Evolutionary conservation across 2,797 vertebrate genomes (phyloP).

Genomic region (Acanthiza pusilla): DNA sequence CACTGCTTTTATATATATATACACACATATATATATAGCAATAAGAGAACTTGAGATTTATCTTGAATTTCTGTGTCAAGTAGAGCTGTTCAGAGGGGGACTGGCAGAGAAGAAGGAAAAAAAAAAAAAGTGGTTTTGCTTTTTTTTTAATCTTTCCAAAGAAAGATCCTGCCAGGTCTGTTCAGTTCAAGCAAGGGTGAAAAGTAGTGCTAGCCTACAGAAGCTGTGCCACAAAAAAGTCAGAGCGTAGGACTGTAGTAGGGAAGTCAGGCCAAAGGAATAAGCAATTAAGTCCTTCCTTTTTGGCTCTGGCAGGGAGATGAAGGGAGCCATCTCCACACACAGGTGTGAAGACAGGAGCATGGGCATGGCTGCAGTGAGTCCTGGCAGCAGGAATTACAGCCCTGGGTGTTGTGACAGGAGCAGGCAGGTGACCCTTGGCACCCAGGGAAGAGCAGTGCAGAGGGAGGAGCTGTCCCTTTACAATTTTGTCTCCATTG

Average conservation of each 20-base stretch:
- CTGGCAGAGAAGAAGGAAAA: fast-evolving
- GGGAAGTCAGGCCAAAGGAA: not conserved
- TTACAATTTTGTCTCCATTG: fast-evolving
- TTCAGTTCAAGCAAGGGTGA: not conserved
- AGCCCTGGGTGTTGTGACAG: not conserved
- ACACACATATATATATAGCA: not conserved
- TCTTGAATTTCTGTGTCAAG: not conserved
- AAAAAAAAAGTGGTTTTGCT: not conserved
- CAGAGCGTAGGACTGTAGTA: not conserved
- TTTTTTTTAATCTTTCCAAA: not conserved
- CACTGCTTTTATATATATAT: not conserved
- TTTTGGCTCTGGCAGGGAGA: not conserved
- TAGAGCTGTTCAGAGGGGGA: not conserved
- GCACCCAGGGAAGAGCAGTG: fast-evolving
- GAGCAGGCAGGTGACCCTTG: not conserved
- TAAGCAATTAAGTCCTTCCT: not conserved
- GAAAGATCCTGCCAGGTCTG: not conserved
- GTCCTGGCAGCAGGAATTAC: not conserved
- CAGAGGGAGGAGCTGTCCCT: not conserved
- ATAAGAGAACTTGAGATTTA: not conserved
- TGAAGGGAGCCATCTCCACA: fast-evolving
- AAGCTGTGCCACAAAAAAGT: not conserved
- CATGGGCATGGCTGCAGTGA: fast-evolving
- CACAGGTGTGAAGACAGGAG: fast-evolving
- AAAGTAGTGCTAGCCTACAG: not conserved